Evolutionary conservation across 2,113 vertebrate species (phyloP).

Genomic region (Petaurus breviceps): DNA sequence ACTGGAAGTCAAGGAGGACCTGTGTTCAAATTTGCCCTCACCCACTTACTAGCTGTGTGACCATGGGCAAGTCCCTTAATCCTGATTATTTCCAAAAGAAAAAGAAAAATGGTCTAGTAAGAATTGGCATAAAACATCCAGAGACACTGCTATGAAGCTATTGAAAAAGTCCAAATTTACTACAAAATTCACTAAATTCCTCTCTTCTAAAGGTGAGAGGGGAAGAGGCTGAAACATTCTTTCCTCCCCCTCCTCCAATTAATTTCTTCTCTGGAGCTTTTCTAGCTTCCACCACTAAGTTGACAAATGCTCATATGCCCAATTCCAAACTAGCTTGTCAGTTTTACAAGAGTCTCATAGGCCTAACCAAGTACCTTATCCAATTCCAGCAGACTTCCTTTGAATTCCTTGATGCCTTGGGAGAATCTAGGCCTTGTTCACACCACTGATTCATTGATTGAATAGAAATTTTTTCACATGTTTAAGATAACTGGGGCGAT

Average conservation of each 20-base stretch:
- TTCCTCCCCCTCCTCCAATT: not conserved
- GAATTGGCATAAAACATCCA: not conserved
- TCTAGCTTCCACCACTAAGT: not conserved
- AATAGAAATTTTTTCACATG: not conserved
- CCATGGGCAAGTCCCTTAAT: too few relatives aligned
- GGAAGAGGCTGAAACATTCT: not conserved
- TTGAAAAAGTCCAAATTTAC: not conserved
- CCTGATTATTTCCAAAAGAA: too few relatives aligned
- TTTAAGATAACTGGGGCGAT: not conserved
- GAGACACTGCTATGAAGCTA: not conserved
- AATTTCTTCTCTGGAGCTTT: not conserved
- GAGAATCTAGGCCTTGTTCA: not conserved
- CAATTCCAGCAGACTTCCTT: not conserved
- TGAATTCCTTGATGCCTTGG: not conserved
- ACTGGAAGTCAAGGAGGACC: too few relatives aligned
- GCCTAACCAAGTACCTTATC: not conserved
- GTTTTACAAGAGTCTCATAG: not conserved
- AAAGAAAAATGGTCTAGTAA: not conserved
- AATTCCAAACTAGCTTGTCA: not conserved
- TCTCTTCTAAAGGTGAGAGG: not conserved
- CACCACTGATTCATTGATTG: not conserved
- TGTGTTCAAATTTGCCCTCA: too few relatives aligned
- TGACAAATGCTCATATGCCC: not conserved
- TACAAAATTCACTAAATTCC: not conserved
- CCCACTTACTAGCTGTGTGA: too few relatives aligned